Percentiles rank a stretch among this genome's conserved stretches.
phyloP scores from a whole-genome alignment of 2,113 vertebrate species.

The Sialia sialis region DNA sequence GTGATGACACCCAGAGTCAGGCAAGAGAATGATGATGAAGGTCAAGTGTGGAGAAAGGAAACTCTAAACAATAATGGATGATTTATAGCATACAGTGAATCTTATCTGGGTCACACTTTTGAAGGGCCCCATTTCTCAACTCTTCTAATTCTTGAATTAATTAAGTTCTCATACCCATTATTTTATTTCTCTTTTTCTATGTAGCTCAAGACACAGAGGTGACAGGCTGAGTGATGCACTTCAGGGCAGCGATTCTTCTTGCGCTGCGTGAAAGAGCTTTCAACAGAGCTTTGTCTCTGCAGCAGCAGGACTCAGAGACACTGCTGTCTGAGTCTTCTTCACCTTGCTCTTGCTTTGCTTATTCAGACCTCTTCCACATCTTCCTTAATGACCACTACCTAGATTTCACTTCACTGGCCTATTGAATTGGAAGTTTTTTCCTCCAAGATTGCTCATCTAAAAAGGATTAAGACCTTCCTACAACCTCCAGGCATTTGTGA shows the following conservation, averaged over 20 bases:
- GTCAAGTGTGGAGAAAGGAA: slow-evolving; percentile 64
- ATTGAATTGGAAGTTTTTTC: background rate
- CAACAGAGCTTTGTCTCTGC: slow-evolving; percentile 45
- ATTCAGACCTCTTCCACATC: background rate
- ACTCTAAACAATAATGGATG: slow-evolving; percentile 61
- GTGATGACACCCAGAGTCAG: slow-evolving; percentile 43
- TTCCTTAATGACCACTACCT: background rate
- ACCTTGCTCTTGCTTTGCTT: background rate
- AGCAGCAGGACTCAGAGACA: slow-evolving; percentile 34
- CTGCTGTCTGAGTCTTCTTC: background rate
- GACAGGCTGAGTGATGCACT: slow-evolving; percentile 64
- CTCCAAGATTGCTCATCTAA: background rate
- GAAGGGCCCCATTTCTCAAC: slow-evolving; percentile 45
- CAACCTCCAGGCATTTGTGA: background rate
- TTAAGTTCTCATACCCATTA: slow-evolving; percentile 52
- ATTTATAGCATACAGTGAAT: slow-evolving; percentile 32
- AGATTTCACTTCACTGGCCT: background rate
- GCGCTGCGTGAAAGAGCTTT: background rate
- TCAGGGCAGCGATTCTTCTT: slow-evolving; percentile 64
- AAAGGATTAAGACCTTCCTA: background rate
- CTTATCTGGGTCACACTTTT: slow-evolving; percentile 51
- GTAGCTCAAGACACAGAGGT: slow-evolving; percentile 27
- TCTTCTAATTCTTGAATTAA: slow-evolving; percentile 70
- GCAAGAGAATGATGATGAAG: slow-evolving; percentile 61
- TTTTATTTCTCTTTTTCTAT: slow-evolving; percentile 33